These are phyloP conservation scores for Aelia acuminata DNA, from an alignment of 2,888 invertebrate species.

Conservation along the genomic window DNA sequence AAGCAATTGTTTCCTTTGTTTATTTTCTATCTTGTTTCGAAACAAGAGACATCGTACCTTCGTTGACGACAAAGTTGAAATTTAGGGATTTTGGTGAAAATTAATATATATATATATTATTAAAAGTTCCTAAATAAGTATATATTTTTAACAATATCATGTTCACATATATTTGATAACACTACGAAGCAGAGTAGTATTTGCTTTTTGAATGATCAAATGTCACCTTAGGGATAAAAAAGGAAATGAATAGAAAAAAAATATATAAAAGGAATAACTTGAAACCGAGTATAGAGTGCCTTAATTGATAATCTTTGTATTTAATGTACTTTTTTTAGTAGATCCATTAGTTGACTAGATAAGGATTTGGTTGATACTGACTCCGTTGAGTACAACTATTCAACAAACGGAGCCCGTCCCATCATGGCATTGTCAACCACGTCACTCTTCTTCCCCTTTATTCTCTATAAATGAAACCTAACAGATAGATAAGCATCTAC, in stretches of 20 bases:
- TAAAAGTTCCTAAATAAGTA: too few relatives aligned
- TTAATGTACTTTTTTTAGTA: constrained; percentile 19
- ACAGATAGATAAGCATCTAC: constrained; percentile 42
- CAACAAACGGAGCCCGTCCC: constrained; percentile 26
- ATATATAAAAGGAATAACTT: neutral
- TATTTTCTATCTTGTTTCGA: too few relatives aligned
- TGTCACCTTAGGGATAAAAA: neutral
- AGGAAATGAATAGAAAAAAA: too few relatives aligned
- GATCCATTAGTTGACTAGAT: neutral
- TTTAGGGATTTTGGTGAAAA: too few relatives aligned
- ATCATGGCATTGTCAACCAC: constrained; percentile 28
- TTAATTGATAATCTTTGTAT: constrained; percentile 27
- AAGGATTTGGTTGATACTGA: constrained; percentile 35
- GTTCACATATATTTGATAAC: too few relatives aligned
- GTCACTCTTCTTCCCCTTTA: constrained; percentile 48
- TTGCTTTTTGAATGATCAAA: constrained; percentile 5
- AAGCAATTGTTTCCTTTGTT: too few relatives aligned
- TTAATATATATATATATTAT: too few relatives aligned
- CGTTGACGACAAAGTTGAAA: too few relatives aligned
- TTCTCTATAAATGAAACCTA: constrained; percentile 30
- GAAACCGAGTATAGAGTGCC: constrained; percentile 17
- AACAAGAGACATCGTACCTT: too few relatives aligned
- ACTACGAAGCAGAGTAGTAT: neutral
- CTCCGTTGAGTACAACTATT: neutral
- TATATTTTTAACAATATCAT: too few relatives aligned